These are phyloP conservation scores for Hassar affinis DNA, from an alignment of 2,113 vertebrate genomes.

Conservation along the genomic window DNA sequence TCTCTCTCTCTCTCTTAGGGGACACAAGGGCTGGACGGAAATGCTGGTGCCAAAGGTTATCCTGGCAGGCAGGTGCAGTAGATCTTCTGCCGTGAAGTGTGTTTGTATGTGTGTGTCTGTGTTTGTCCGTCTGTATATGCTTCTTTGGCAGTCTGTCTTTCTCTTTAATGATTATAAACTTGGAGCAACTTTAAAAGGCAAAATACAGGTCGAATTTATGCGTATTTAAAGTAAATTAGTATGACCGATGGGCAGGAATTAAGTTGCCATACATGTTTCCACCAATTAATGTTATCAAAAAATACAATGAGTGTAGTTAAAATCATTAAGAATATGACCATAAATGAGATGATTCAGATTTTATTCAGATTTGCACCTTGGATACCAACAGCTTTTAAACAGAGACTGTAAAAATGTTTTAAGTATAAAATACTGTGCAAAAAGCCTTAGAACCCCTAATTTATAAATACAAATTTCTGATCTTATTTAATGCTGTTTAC, in stretches of 20 bases:
- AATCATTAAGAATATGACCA: no score
- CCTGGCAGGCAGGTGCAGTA: slow-evolving; percentile 99
- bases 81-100: slow-evolving; percentile 85
- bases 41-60: slow-evolving; percentile 99
- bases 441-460: no score
- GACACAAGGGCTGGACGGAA: no score
- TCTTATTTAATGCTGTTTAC: neutral
- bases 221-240: neutral
- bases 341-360: neutral
- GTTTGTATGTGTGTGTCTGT: slow-evolving; percentile 35
- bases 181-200: no score
- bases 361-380: neutral
- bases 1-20: neutral
- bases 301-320: no score
- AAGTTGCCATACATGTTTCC: neutral
- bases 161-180: no score
- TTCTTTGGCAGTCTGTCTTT: neutral
- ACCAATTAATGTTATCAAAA: neutral
- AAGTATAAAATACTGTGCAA: neutral
- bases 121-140: neutral
- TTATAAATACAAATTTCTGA: no score
- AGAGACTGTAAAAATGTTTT: neutral
- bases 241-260: neutral
- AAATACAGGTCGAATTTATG: no score
- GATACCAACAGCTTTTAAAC: neutral